Evolutionary conservation across 2,797 vertebrate species (phyloP), one percentile per base, ranked within the genome.

Genomic region (Halcyon smyrnensis): DNA sequence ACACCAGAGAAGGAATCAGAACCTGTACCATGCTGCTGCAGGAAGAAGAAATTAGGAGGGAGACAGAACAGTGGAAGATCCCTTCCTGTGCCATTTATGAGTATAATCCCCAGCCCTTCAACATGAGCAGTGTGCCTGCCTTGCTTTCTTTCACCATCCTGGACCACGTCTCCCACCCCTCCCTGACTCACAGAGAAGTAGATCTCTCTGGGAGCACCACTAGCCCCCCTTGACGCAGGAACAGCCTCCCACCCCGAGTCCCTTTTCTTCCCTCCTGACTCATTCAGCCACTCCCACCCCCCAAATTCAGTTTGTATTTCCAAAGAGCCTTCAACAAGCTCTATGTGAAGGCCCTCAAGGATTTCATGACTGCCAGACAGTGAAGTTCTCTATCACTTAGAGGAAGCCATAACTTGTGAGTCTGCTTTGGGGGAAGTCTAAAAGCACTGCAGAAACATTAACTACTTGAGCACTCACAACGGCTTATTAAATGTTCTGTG

Each of bases 171-270:
- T 82, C 41, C 19, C 25, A 76, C 36, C 18, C 14, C 14, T 77
- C 12, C 20, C 12, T 59, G 50, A 17, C 1, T 69, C 41, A 4
- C 0, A 0, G 16, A 39, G 32, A 74, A 6, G 4, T 2, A 45
- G 17, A 81, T 21, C 4, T 85, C 68, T 70, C 76, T 5, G 2
- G 80, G 48, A 60, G 36, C 19, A 71, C 16, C 23, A 17, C n/a
- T 73, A 56, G 5, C 11, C 5, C 16, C 18, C 9, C 9, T 43
- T 37, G 37, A 51, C 21, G 51, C 8, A 32, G 41, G 8, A 92
- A 56, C 13, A 80, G 21, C 10, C 37, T 94, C 30, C 19, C 51
- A 43, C 4, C n/a, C 3, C 27, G 34, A 17, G 19, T 30, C 7
- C 9, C 43, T 85, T 87, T 70, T 39, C 32, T 83, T 57, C 32